Percentiles rank a stretch among this genome's conserved stretches.
These are phyloP conservation scores for Arenicola marina DNA, from an alignment of 2,888 invertebrate genomes.

Conservation along the genomic window DNA sequence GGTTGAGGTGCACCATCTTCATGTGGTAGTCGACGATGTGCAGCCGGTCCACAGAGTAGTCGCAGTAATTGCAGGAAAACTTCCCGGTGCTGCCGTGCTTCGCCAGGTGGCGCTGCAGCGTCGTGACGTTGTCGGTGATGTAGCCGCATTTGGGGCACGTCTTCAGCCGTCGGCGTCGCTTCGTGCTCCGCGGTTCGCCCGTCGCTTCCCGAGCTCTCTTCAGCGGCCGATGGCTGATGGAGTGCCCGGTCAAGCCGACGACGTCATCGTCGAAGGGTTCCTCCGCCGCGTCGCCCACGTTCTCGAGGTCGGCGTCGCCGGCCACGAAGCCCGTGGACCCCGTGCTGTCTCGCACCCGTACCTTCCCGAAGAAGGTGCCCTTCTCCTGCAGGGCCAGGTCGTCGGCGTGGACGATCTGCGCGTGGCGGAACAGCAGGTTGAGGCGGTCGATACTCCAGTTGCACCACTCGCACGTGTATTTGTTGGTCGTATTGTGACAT, in stretches of 20 bases:
- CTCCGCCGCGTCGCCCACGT: background rate
- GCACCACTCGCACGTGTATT: slow-evolving; percentile 52
- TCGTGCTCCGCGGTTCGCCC: background rate
- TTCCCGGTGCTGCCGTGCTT: slow-evolving; percentile 20
- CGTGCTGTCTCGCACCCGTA: background rate
- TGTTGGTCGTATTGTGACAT: slow-evolving; percentile 12
- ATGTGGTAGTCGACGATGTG: slow-evolving; percentile 50
- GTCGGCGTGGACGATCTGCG: slow-evolving; percentile 42
- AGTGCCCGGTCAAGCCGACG: background rate
- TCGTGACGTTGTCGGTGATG: slow-evolving; percentile 20
- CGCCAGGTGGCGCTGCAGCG: slow-evolving; percentile 14
- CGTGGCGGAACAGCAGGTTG: slow-evolving; percentile 48
- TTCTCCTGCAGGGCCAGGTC: slow-evolving; percentile 47
- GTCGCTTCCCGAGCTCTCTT: background rate
- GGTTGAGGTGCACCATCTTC: slow-evolving; percentile 6
- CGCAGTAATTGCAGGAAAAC: slow-evolving; percentile 42
- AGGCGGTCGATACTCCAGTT: slow-evolving; percentile 52
- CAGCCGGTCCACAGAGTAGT: slow-evolving; percentile 52
- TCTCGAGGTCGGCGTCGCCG: background rate
- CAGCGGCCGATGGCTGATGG: background rate
- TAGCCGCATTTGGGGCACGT: slow-evolving; percentile 20
- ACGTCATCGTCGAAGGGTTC: background rate
- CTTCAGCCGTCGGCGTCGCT: slow-evolving; percentile 2
- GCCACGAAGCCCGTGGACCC: background rate
- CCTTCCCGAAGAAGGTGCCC: slow-evolving; percentile 10